These are phyloP conservation scores for Patagioenas fasciata DNA, from an alignment of 2,113 vertebrate species.

Conservation along the genomic window DNA sequence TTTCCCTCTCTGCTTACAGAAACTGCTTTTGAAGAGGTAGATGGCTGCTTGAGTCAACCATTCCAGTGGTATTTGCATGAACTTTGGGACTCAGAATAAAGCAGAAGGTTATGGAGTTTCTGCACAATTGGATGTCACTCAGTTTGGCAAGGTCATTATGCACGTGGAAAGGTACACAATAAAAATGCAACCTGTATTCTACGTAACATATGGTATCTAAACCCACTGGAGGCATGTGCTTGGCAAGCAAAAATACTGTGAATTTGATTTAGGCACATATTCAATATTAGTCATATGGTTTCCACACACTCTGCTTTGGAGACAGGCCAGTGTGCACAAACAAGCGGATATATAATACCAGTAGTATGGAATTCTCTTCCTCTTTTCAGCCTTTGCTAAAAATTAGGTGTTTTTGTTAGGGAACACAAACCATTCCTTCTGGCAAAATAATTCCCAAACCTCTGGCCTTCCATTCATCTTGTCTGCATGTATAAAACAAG, in stretches of 20 bases:
- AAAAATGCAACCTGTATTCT: slow-evolving; percentile 59
- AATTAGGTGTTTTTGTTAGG: slow-evolving; percentile 55
- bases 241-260: slow-evolving; percentile 48
- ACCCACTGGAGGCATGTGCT: slow-evolving; percentile 31
- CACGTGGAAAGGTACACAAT: slow-evolving; percentile 52
- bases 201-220: slow-evolving; percentile 54
- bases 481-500: background rate
- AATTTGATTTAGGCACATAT: slow-evolving; percentile 59
- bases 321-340: slow-evolving; percentile 34
- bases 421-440: slow-evolving; percentile 48
- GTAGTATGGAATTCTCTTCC: slow-evolving; percentile 55
- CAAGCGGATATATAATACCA: slow-evolving; percentile 49
- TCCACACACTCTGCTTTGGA: slow-evolving; percentile 58
- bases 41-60: background rate
- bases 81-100: background rate
- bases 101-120: background rate
- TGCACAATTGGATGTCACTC: background rate
- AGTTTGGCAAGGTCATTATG: slow-evolving; percentile 17
- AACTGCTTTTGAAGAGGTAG: background rate
- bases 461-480: slow-evolving; percentile 19
- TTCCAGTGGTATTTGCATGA: background rate
- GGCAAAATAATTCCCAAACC: background rate
- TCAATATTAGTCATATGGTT: slow-evolving; percentile 62
- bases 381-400: slow-evolving; percentile 44
- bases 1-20: background rate